Evolutionary conservation across 2,797 vertebrate species (phyloP).

Genomic region (Parotocinclus haroldoi): DNA sequence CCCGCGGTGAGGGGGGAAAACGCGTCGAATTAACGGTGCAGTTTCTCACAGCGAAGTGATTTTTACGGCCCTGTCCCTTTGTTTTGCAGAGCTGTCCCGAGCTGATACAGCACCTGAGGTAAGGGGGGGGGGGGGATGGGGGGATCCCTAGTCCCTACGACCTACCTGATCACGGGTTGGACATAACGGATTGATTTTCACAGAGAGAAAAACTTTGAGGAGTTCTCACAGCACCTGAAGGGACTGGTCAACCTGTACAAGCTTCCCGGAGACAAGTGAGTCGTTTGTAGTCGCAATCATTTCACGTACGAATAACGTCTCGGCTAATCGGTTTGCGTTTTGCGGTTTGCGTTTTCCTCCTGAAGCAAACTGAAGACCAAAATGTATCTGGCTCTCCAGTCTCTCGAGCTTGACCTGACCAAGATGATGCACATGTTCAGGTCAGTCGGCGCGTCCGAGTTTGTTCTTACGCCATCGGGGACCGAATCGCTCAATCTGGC

Average conservation of each 20-base stretch:
- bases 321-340: neutral
- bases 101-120: constrained; percentile 92
- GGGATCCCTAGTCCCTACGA: no score
- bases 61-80: neutral
- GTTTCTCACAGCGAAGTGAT: no score
- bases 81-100: constrained; percentile 87
- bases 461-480: no score
- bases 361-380: constrained; percentile 95
- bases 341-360: no score
- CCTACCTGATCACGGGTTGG: neutral
- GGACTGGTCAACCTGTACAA: constrained; percentile 96
- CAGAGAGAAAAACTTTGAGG: constrained; percentile 97
- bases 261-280: constrained; percentile 96
- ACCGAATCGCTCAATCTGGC: no score
- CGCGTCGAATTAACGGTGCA: no score
- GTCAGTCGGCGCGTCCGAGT: constrained; percentile 38
- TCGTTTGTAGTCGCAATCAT: neutral
- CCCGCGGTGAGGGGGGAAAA: constrained; percentile 89
- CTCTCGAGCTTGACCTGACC: constrained; percentile 92
- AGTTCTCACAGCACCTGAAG: constrained; percentile 96
- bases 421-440: constrained; percentile 99
- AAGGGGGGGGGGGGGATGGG: constrained; percentile 44
- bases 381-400: constrained; percentile 97
- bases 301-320: no score
- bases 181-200: neutral